Conservation (phyloP, 2,113 vertebrate genomes). For the Eulacestoma nigropectus region DNA sequence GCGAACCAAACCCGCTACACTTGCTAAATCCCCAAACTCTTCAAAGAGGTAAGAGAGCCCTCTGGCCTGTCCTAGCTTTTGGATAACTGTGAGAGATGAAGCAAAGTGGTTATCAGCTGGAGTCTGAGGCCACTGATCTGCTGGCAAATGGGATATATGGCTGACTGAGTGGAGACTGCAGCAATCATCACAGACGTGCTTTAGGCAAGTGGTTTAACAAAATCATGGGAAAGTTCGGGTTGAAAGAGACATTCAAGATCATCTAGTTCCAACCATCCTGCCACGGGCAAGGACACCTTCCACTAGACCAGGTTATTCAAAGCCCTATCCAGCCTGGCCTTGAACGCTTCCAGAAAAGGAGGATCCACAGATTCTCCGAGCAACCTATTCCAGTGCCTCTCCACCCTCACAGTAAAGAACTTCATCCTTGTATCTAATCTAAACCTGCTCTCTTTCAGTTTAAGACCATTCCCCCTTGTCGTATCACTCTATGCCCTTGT, state of each 20-base stretch:
- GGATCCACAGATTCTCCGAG: background rate
- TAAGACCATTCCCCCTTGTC: background rate
- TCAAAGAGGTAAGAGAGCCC: background rate
- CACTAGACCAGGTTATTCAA: background rate
- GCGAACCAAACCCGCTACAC: no score
- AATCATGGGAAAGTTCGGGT: background rate
- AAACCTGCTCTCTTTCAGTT: background rate
- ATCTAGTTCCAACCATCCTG: background rate
- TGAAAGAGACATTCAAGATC: background rate
- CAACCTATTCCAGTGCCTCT: background rate
- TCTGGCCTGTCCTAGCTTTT: background rate
- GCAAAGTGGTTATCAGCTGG: background rate
- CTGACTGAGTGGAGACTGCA: background rate
- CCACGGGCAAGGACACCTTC: background rate
- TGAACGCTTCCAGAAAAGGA: rapidly evolving
- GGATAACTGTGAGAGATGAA: background rate
- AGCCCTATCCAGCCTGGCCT: background rate
- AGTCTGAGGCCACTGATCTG: background rate
- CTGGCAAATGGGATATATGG: background rate
- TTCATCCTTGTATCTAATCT: background rate
- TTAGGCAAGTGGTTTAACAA: background rate
- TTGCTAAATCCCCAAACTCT: background rate
- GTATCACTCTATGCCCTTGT: background rate
- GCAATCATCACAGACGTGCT: rapidly evolving
- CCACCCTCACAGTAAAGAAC: background rate